Evolutionary conservation across 2,797 vertebrate species (phyloP).

Genomic region (Urophycis tenuis): DNA sequence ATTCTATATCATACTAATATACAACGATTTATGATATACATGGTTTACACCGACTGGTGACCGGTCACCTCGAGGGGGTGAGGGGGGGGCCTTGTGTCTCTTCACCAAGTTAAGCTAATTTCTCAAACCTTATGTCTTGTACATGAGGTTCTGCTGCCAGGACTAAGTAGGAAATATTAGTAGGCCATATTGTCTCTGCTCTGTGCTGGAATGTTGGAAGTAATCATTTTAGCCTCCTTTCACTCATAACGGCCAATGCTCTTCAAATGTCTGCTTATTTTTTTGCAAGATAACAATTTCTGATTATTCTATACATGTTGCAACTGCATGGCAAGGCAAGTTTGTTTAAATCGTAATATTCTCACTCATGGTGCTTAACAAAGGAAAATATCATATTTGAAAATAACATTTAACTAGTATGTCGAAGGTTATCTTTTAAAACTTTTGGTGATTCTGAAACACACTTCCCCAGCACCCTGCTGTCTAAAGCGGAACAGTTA

Average conservation of each 20-base stretch:
- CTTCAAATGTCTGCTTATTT: not conserved
- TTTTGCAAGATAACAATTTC: not conserved
- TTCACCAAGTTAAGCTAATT: constrained; percentile 3
- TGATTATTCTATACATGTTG: not conserved
- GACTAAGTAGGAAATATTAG: no score
- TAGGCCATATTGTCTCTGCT: no score
- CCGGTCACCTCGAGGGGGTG: not conserved
- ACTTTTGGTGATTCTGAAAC: not conserved
- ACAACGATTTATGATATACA: no score
- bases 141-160: no score
- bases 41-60: no score
- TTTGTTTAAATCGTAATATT: not conserved
- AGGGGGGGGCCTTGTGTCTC: not conserved
- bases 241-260: not conserved
- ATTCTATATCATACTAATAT: no score
- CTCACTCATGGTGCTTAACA: not conserved
- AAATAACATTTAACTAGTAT: not conserved
- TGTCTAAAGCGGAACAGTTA: not conserved
- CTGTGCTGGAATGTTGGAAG: not conserved
- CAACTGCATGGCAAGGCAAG: not conserved
- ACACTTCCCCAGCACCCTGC: not conserved
- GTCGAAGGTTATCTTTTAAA: not conserved
- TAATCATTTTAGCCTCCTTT: not conserved
- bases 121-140: not conserved
- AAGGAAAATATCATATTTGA: not conserved